Conservation (phyloP, 2,797 vertebrate species). For the Paratrypauchen microcephalus region DNA sequence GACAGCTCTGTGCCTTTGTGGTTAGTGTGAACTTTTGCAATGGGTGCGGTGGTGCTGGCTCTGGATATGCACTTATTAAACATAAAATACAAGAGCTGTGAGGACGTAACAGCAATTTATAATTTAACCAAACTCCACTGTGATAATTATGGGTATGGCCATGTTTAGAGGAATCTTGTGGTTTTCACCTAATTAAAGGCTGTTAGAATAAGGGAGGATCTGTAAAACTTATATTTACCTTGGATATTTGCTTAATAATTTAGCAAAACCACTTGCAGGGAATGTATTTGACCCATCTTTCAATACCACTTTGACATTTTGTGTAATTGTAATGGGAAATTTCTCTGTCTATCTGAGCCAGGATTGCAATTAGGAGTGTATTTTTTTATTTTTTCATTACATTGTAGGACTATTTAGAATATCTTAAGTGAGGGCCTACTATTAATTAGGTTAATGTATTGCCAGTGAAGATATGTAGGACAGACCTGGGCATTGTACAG, state of each 20-base stretch:
- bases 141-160: conserved; percentile 37
- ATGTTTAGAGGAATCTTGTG: conserved; percentile 53
- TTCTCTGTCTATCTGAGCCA: background rate
- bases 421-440: background rate
- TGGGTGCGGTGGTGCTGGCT: conserved; percentile 19
- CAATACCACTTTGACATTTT: background rate
- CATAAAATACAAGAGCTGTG: conserved; percentile 40
- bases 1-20: conserved; percentile 13
- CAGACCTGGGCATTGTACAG: too few species aligned
- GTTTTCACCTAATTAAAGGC: conserved; percentile 53
- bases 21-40: conserved; percentile 19
- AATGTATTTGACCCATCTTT: background rate
- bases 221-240: background rate
- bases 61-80: conserved; percentile 42
- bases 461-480: background rate
- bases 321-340: background rate
- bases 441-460: background rate
- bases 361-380: background rate
- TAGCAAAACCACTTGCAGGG: background rate
- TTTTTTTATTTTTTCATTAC: too few species aligned
- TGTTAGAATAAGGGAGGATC: conserved; percentile 13
- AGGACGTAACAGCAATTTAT: conserved; percentile 49
- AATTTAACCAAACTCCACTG: conserved; percentile 51
- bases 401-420: background rate
- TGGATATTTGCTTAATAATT: background rate